These are phyloP conservation scores for Nycticryphes semicollaris DNA, from an alignment of 2,113 vertebrate species.

Conservation along the genomic window DNA sequence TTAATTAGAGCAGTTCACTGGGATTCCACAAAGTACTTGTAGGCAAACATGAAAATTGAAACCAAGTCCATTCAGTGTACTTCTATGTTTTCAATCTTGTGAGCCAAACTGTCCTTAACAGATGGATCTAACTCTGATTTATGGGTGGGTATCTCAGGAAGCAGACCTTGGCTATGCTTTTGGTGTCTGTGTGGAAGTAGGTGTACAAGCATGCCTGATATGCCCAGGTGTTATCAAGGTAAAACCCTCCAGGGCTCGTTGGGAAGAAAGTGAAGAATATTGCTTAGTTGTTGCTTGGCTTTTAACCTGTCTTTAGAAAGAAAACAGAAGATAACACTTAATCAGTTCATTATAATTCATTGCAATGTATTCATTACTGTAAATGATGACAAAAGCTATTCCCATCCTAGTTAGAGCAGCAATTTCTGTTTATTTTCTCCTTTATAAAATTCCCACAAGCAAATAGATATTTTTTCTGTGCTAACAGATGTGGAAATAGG, in stretches of 20 bases:
- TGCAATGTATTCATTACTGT: not conserved
- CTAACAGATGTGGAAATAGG: not conserved
- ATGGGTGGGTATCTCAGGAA: not conserved
- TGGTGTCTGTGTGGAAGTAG: not conserved
- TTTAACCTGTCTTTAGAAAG: not conserved
- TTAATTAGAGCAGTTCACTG: not conserved
- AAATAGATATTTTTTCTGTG: not conserved
- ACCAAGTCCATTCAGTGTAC: not conserved
- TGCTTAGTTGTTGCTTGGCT: not conserved
- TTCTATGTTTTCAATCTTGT: not conserved
- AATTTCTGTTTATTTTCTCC: not conserved
- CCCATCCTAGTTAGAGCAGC: not conserved
- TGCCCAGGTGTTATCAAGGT: not conserved
- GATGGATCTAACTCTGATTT: not conserved
- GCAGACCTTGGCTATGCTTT: not conserved
- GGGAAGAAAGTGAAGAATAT: not conserved
- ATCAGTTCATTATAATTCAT: not conserved
- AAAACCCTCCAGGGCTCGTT: not conserved
- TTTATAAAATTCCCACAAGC: not conserved
- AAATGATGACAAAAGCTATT: not conserved
- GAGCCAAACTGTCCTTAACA: not conserved
- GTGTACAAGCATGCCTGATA: not conserved
- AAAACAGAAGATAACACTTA: not conserved
- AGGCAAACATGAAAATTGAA: not conserved
- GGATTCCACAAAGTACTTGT: not conserved